Percentiles rank a stretch among this genome's conserved stretches.
phyloP scores from a whole-genome alignment of 1,140 invertebrate species.

The Lamellibrachia luymesi region DNA sequence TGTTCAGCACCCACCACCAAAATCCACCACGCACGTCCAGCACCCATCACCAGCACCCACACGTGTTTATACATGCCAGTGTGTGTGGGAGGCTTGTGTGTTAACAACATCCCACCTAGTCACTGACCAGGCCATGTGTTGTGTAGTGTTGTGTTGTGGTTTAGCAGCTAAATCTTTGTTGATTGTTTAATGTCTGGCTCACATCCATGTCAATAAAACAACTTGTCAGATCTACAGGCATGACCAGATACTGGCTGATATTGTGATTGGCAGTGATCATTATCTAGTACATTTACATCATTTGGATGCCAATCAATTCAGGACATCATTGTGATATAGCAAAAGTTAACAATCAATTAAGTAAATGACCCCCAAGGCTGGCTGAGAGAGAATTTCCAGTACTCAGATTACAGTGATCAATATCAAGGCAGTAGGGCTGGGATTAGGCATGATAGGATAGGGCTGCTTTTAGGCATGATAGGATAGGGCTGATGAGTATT shows the following conservation, averaged over 20 bases:
- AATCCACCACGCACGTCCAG: too few relatives aligned
- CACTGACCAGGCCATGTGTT: neutral
- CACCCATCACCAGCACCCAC: neutral
- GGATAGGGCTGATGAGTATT: neutral
- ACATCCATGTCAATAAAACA: neutral
- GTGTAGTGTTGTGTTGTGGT: neutral
- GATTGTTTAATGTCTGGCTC: neutral
- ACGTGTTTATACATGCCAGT: neutral
- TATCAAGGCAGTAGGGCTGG: neutral
- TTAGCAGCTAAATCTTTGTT: neutral
- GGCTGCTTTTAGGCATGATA: neutral
- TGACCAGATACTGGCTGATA: neutral
- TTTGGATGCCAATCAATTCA: neutral
- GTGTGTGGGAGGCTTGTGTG: too few relatives aligned
- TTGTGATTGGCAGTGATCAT: neutral
- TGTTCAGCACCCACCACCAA: too few relatives aligned
- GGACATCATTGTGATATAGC: neutral
- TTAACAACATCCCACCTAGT: neutral
- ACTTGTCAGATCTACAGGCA: neutral
- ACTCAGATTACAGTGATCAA: neutral
- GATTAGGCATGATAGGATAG: neutral
- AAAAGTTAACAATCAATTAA: constrained; percentile 6
- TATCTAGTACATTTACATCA: neutral
- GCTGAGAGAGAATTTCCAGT: too few relatives aligned
- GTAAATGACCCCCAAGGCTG: neutral